phyloP scores from a whole-genome alignment of 2,113 vertebrate species.

The Pleuronectes platessa region DNA sequence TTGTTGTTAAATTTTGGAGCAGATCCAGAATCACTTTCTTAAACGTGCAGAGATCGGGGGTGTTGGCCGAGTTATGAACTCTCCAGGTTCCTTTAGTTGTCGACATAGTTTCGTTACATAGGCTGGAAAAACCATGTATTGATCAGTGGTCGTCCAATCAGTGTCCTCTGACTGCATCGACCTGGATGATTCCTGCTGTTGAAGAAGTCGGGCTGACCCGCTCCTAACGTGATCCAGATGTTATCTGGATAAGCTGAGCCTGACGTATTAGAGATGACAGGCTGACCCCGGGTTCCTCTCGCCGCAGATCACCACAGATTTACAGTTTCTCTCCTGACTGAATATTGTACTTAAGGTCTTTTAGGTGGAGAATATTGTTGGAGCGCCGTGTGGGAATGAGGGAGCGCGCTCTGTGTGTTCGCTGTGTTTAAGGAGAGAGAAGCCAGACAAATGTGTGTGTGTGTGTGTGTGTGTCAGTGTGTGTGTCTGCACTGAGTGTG shows the following conservation, averaged over 20 bases:
- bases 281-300: conserved; percentile 57
- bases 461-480: conserved; percentile 20
- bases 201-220: conserved; percentile 26
- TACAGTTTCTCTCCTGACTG: conserved; percentile 50
- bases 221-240: conserved; percentile 66
- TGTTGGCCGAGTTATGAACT: too few relatives aligned
- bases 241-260: conserved; percentile 46
- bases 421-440: not conserved
- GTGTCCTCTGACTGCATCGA: not conserved
- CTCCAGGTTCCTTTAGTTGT: too few relatives aligned
- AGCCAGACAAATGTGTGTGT: not conserved
- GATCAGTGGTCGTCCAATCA: conserved; percentile 19
- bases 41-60: too few relatives aligned
- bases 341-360: conserved; percentile 39
- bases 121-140: too few relatives aligned
- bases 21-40: too few relatives aligned
- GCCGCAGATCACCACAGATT: conserved; percentile 57
- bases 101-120: too few relatives aligned
- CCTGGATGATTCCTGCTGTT: conserved; percentile 16
- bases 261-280: conserved; percentile 70
- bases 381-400: conserved; percentile 42
- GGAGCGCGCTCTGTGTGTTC: not conserved
- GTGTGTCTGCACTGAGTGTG: not conserved
- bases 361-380: conserved; percentile 29
- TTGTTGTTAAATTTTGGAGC: too few relatives aligned